Percentiles rank a stretch among this genome's conserved stretches.
Conservation (phyloP, 2,113 vertebrate genomes). For the Pholis gunnellus region DNA sequence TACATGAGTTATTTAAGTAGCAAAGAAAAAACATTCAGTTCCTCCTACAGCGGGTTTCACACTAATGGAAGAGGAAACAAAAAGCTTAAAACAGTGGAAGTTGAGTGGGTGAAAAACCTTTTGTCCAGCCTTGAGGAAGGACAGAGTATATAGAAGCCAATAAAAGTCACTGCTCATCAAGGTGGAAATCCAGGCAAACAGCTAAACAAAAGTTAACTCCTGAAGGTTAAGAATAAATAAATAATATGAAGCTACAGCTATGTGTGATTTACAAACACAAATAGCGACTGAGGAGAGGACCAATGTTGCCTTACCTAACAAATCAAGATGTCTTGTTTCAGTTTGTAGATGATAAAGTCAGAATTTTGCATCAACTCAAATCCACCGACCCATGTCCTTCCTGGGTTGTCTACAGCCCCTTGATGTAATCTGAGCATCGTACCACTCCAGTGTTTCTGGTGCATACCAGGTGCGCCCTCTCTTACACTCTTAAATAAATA, state of each 20-base stretch:
- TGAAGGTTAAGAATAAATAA: too few species aligned
- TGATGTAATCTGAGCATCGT: neutral
- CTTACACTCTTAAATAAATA: neutral
- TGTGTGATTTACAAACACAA: too few species aligned
- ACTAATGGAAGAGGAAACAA: neutral
- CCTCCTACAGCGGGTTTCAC: neutral
- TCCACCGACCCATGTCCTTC: neutral
- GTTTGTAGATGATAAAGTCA: neutral
- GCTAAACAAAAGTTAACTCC: neutral
- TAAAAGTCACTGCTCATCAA: neutral
- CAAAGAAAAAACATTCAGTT: neutral
- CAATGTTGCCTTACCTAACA: neutral
- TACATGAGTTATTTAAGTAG: too few species aligned
- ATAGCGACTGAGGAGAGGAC: too few species aligned
- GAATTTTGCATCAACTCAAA: neutral
- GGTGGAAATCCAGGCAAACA: neutral
- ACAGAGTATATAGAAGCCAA: neutral
- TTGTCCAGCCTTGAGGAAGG: neutral
- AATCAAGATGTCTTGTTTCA: neutral
- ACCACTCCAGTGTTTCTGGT: neutral
- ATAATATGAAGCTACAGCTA: too few species aligned
- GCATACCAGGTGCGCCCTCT: neutral
- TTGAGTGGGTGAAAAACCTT: neutral
- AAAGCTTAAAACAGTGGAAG: neutral
- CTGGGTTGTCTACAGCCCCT: neutral